Conservation (phyloP, 2,113 vertebrate species). For the Toxotes jaculatrix region DNA sequence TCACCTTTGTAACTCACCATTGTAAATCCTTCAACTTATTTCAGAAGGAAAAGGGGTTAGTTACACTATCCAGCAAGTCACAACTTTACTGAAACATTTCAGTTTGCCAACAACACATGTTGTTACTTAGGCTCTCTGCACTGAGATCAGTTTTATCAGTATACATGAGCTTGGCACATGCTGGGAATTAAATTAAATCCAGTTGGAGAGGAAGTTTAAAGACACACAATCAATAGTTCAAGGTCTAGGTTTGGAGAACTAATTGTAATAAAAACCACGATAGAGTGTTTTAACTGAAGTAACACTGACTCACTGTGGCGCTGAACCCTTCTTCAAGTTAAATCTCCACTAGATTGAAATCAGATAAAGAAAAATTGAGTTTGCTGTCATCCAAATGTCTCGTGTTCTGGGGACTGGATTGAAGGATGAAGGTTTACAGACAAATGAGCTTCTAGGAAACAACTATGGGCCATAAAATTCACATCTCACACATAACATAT, state of each 20-base stretch:
- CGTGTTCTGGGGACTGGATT: neutral
- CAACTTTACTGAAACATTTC: neutral
- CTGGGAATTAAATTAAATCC: constrained; percentile 18
- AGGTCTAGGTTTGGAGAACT: neutral
- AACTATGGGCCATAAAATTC: neutral
- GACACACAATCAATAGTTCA: neutral
- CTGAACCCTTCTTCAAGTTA: neutral
- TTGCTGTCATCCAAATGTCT: neutral
- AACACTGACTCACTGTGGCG: neutral
- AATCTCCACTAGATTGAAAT: neutral
- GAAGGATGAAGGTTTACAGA: neutral
- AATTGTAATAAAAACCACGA: neutral
- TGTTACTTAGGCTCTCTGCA: constrained; percentile 31
- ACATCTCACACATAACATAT: too few species aligned
- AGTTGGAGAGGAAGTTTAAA: constrained; percentile 26
- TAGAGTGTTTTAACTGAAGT: neutral
- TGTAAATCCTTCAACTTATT: neutral
- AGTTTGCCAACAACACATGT: constrained; percentile 28
- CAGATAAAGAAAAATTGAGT: neutral
- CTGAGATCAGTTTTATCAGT: constrained; percentile 6
- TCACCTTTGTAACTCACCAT: neutral
- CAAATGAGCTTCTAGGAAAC: neutral
- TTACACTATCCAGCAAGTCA: neutral
- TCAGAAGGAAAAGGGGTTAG: neutral
- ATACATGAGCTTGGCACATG: constrained; percentile 7